Evolutionary conservation across 2,888 invertebrate genomes (phyloP), one percentile per base, ranked within the genome.

Genomic region (Drosophila nr. fundita): DNA sequence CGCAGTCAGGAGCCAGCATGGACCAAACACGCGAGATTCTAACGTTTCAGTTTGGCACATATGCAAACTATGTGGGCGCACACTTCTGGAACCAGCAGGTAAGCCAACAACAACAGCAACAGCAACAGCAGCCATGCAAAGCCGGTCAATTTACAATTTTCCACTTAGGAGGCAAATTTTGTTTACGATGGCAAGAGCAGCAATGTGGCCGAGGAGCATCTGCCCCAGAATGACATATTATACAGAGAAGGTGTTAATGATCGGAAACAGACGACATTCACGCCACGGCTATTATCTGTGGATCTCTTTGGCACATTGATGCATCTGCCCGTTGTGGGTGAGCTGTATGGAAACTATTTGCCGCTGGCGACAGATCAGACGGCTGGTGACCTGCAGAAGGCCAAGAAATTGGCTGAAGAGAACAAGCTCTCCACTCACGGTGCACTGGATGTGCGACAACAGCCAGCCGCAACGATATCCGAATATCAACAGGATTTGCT

Each of bases 61-160:
- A 97, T 93, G 95, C 98, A 0, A 99, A 98, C 94, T 97, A 96
- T 92, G 95, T 98, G 36, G 98, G 98, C 52, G 95, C 98, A 30
- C 98, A 99, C 92, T 98, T 96, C 95, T 99, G 98, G 98, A 99
- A 98, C 93, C 94, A 97, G 75, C 98, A 98, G 95, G 98, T 95
- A 92, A 89, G 79, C 45, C 18, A 45, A 24, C 15, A 42, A 42
- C 10, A n/a, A 15, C 1, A n/a, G n/a, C n/a, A n/a, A n/a, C n/a
- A n/a, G n/a, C n/a, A n/a, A n/a, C n/a, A 45, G 6, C 27, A 7
- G 6, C 27, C 2, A 24, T 24, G 2, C 24, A 45, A 58, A 71
- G 65, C 8, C 15, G 62, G 49, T 36, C 2, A 21, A 54, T n/a
- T 2, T 49, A 7, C n/a, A 32, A 27, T 21, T 36, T 52, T 65